These are phyloP conservation scores for Drosophila yooni DNA, from an alignment of 2,888 invertebrate genomes.

Conservation along the genomic window DNA sequence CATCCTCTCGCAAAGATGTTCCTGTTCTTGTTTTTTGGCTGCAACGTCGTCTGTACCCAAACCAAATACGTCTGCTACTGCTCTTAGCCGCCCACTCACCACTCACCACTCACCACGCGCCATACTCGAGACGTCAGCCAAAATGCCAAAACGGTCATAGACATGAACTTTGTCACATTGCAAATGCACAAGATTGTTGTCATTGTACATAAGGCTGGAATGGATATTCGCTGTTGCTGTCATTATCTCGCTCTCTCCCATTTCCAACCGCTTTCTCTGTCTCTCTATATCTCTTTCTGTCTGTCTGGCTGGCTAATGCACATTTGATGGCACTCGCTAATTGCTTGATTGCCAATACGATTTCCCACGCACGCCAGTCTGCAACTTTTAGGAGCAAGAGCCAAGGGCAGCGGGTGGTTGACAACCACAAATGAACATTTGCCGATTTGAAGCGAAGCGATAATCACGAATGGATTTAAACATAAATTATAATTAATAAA, in stretches of 20 bases:
- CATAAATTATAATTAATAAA: constrained; percentile 78
- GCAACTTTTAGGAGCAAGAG: background rate
- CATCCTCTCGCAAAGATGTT: constrained; percentile 42
- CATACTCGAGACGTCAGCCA: constrained; percentile 8
- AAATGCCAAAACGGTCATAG: constrained; percentile 66
- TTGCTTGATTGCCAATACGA: constrained; percentile 73
- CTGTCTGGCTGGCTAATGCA: constrained; percentile 66
- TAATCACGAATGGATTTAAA: constrained; percentile 62
- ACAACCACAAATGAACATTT: constrained; percentile 44
- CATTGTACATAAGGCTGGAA: constrained; percentile 25
- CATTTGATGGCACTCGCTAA: constrained; percentile 77
- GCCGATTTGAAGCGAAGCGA: constrained; percentile 46
- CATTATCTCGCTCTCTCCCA: constrained; percentile 12
- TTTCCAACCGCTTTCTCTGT: background rate
- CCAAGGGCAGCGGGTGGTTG: background rate
- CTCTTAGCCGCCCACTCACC: constrained; percentile 4
- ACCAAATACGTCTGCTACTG: constrained; percentile 20
- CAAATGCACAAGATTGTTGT: constrained; percentile 45
- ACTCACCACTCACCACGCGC: constrained; percentile 6
- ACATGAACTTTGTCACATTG: constrained; percentile 68
- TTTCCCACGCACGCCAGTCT: constrained; percentile 62
- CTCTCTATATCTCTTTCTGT: background rate
- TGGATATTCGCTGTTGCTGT: constrained; percentile 25
- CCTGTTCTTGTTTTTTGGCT: constrained; percentile 40
- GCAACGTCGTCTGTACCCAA: constrained; percentile 37